Percentiles rank a stretch among this genome's conserved stretches.
Evolutionary conservation across 1,140 invertebrate species (phyloP).

Genomic region (Leucophenga varia): DNA sequence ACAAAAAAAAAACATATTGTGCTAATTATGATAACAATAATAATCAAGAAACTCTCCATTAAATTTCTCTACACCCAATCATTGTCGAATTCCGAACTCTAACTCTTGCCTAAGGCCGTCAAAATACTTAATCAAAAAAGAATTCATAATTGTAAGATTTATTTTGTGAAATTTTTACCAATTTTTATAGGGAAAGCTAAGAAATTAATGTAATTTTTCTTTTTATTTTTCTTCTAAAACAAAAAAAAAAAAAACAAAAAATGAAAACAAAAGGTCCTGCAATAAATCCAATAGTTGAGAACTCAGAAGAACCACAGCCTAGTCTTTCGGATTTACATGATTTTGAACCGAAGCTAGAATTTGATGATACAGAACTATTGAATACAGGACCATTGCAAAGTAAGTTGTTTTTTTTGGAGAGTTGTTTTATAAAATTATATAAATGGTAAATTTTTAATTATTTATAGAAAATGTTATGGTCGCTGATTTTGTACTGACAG

Average conservation of each 20-base stretch:
- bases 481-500: constrained; percentile 48
- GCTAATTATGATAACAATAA: too few relatives aligned
- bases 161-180: constrained; percentile 39
- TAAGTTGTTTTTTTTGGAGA: constrained; percentile 19
- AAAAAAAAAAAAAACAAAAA: too few relatives aligned
- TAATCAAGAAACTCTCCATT: too few relatives aligned
- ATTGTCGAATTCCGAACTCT: constrained; percentile 46
- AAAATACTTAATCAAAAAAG: constrained; percentile 53
- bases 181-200: constrained; percentile 32
- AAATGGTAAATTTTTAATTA: constrained; percentile 15
- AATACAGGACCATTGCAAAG: constrained; percentile 38
- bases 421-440: constrained; percentile 15
- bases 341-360: constrained; percentile 92
- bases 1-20: too few relatives aligned
- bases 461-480: constrained; percentile 53
- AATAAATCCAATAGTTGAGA: constrained; percentile 56
- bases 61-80: constrained; percentile 8
- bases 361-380: constrained; percentile 84
- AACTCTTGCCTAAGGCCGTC: constrained; percentile 50
- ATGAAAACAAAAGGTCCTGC: constrained; percentile 43
- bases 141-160: constrained; percentile 47
- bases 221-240: constrained; percentile 12
- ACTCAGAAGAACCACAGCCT: constrained; percentile 79
- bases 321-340: constrained; percentile 90
- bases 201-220: constrained; percentile 39